Evolutionary conservation across 53 echinoderm and acorn worm genomes (phyloP).

Genomic region (Holothuria leucospilota): DNA sequence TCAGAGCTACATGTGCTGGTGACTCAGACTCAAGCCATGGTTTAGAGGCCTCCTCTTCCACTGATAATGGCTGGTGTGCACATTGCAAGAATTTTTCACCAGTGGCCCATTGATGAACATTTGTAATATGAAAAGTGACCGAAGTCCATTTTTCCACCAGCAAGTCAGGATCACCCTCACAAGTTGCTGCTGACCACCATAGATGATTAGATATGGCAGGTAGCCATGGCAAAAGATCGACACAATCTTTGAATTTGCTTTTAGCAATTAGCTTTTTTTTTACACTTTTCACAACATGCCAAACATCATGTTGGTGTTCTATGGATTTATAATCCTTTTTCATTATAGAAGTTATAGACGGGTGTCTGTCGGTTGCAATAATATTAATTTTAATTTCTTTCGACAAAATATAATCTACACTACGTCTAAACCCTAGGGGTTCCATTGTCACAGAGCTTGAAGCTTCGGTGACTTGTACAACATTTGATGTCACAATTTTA

Average conservation of each 20-base stretch:
- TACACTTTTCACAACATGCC: constrained; percentile 51
- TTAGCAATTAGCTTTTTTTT: constrained; percentile 35
- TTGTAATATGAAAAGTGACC: constrained; percentile 47
- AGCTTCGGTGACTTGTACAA: constrained; percentile 40
- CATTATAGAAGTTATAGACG: constrained; percentile 16
- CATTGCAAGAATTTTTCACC: constrained; percentile 37
- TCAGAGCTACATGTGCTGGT: constrained; percentile 33
- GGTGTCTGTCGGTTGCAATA: constrained; percentile 43
- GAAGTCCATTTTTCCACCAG: constrained; percentile 63
- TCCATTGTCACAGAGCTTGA: constrained; percentile 59
- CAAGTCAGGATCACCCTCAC: constrained; percentile 27
- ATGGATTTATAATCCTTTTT: constrained; percentile 30
- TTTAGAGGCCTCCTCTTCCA: constrained; percentile 5
- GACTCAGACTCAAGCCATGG: constrained; percentile 43
- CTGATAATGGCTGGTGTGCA: constrained; percentile 3
- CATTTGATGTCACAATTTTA: constrained; percentile 37
- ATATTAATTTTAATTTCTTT: not conserved
- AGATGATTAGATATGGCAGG: constrained; percentile 44
- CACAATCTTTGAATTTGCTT: constrained; percentile 14
- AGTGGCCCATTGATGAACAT: constrained; percentile 46
- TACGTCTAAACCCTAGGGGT: constrained; percentile 22
- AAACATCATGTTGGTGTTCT: constrained; percentile 60
- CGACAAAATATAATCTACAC: not conserved
- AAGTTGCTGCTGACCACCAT: constrained; percentile 53
- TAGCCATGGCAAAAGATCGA: constrained; percentile 30